phyloP scores from a whole-genome alignment of 2,113 vertebrate genomes.

The Notarius lentiginosus region DNA sequence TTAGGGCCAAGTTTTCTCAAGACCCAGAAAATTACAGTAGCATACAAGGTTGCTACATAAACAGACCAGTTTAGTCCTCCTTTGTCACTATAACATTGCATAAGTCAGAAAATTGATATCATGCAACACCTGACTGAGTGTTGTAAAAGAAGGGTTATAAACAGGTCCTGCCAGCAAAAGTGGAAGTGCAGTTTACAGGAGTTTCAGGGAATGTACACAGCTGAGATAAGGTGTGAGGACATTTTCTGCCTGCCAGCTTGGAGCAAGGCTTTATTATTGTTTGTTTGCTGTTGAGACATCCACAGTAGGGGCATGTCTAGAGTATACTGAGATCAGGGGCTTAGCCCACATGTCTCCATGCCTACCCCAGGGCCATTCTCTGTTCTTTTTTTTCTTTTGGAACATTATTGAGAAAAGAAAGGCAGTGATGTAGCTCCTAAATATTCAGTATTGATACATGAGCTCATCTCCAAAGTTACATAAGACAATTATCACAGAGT shows the following conservation, averaged over 20 bases:
- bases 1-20: background rate
- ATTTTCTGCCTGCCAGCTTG: background rate
- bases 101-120: slow-evolving; percentile 10
- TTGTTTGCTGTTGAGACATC: no score
- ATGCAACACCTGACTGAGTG: slow-evolving; percentile 43
- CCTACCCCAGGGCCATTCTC: no score
- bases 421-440: no score
- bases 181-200: slow-evolving; percentile 49
- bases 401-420: no score
- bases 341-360: no score
- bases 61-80: background rate
- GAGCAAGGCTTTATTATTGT: no score
- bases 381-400: no score
- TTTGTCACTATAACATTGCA: slow-evolving; percentile 15
- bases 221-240: slow-evolving; percentile 27
- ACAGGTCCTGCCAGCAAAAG: slow-evolving; percentile 42
- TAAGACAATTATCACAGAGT: no score
- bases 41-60: background rate
- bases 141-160: slow-evolving; percentile 60
- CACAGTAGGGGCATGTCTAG: no score
- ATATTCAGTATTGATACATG: no score
- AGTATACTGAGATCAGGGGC: no score
- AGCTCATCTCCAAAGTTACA: no score
- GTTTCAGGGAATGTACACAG: slow-evolving; percentile 29
- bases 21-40: background rate